phyloP scores from a whole-genome alignment of 37 sponge, comb jelly and placozoan genomes.

The Haliclona indistincta region DNA sequence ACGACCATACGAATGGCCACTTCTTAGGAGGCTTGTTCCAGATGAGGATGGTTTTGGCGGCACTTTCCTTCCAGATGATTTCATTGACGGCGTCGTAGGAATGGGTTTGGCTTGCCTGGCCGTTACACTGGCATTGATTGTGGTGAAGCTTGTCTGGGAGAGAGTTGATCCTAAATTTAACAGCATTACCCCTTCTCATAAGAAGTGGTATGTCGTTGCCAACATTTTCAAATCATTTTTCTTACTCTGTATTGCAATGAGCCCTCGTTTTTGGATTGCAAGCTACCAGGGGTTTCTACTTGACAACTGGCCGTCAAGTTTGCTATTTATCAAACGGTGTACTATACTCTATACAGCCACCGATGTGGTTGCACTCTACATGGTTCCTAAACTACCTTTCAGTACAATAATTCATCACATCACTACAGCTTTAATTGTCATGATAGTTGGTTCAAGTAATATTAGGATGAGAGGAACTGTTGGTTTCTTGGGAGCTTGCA shows the following conservation, averaged over 20 bases:
- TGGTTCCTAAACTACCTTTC: conserved; percentile 81
- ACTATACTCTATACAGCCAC: conserved; percentile 68
- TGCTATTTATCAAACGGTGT: conserved; percentile 41
- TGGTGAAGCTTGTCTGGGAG: conserved; percentile 29
- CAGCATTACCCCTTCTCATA: conserved; percentile 67
- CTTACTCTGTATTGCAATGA: conserved; percentile 36
- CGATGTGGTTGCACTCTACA: conserved; percentile 73
- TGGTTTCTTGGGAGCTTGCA: conserved; percentile 63
- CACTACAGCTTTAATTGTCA: conserved; percentile 30
- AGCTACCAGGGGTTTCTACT: conserved; percentile 15
- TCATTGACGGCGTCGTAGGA: conserved; percentile 47
- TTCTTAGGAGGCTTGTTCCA: conserved; percentile 36
- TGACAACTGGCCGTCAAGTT: conserved; percentile 34
- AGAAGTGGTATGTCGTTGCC: conserved; percentile 88
- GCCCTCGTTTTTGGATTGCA: conserved; percentile 47
- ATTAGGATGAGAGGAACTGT: conserved; percentile 44
- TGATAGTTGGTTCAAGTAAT: conserved; percentile 40
- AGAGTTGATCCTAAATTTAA: conserved; percentile 49
- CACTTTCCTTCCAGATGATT: conserved; percentile 41
- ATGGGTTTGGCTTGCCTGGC: conserved; percentile 26
- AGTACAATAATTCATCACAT: conserved; percentile 78
- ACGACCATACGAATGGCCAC: not conserved
- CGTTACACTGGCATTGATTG: conserved; percentile 14
- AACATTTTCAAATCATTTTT: conserved; percentile 73
- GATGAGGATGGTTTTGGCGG: conserved; percentile 16